Evolutionary conservation across 1,140 invertebrate genomes (phyloP).

Genomic region (Parapsyche elsis): DNA sequence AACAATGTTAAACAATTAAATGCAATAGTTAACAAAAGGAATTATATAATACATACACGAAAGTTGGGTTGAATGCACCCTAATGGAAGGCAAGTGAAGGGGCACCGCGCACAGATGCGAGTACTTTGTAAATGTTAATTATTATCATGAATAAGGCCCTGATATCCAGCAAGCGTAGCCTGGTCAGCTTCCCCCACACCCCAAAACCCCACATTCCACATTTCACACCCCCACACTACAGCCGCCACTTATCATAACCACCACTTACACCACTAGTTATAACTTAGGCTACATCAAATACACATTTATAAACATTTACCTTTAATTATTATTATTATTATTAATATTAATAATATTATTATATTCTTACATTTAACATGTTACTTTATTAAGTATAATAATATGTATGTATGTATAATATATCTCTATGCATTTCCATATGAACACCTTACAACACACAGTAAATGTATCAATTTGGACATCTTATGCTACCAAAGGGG

Average conservation of each 20-base stretch:
- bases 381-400: conserved; percentile 51
- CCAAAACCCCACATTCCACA: conserved; percentile 5
- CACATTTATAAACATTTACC: conserved; percentile 46
- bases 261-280: conserved; percentile 26
- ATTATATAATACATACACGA: conserved; percentile 34
- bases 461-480: conserved; percentile 51
- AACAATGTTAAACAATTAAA: conserved; percentile 44
- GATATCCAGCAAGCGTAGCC: conserved; percentile 41
- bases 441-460: conserved; percentile 50
- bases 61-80: conserved; percentile 32
- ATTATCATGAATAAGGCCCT: conserved; percentile 55
- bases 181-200: conserved; percentile 29
- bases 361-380: conserved; percentile 38
- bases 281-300: conserved; percentile 31
- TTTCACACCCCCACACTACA: conserved; percentile 18
- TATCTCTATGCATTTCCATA: conserved; percentile 51
- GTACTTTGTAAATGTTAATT: conserved; percentile 50
- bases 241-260: background rate
- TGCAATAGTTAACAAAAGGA: conserved; percentile 47
- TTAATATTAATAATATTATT: background rate
- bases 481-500: conserved; percentile 45
- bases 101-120: conserved; percentile 40
- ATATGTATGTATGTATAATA: conserved; percentile 44
- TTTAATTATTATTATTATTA: conserved; percentile 6
- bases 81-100: conserved; percentile 49